Evolutionary conservation across 2,797 vertebrate species (phyloP).

Genomic region (Hypotaenidia okinawae): DNA sequence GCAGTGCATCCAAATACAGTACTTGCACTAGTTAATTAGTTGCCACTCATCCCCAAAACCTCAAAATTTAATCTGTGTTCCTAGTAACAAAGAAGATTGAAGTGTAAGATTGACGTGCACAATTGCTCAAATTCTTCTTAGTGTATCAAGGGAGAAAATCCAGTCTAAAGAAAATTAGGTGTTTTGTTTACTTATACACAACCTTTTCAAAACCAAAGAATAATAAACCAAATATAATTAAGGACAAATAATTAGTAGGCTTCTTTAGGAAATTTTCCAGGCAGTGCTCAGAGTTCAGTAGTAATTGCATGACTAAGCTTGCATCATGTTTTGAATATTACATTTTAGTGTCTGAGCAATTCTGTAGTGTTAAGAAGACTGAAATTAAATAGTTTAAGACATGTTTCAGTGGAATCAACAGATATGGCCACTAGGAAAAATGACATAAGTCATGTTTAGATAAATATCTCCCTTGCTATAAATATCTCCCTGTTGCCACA

Average conservation of each 20-base stretch:
- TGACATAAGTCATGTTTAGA: accelerated
- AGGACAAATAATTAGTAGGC: background rate
- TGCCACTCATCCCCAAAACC: background rate
- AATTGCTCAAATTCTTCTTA: background rate
- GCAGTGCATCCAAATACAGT: background rate
- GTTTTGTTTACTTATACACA: background rate
- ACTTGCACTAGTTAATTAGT: background rate
- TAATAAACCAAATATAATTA: background rate
- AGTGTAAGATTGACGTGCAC: background rate
- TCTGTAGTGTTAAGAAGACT: background rate
- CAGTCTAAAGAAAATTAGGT: background rate
- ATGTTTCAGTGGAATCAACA: background rate
- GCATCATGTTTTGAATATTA: background rate
- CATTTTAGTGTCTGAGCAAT: background rate
- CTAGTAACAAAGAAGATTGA: background rate
- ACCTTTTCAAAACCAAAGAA: background rate
- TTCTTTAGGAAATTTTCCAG: background rate
- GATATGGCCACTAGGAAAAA: background rate
- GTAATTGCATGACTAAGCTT: background rate
- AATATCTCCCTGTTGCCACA: background rate
- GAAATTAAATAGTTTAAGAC: background rate
- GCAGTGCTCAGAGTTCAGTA: background rate
- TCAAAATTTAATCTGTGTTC: background rate
- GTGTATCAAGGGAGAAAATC: background rate
- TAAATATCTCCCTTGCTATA: background rate